phyloP scores from a whole-genome alignment of 2,888 invertebrate genomes.

The Mesochorus sp. region DNA sequence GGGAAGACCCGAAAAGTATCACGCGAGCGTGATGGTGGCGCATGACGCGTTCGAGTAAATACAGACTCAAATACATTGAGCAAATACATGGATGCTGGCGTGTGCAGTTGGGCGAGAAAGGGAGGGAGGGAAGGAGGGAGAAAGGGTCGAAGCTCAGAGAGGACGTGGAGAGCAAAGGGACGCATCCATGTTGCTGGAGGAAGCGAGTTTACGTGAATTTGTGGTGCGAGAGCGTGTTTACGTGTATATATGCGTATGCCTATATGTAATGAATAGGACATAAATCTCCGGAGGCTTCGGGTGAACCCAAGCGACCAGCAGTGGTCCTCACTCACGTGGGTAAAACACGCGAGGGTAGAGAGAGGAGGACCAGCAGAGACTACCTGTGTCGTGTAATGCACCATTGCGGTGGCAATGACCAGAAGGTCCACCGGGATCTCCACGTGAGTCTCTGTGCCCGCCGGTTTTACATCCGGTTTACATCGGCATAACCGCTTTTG shows the following conservation, averaged over 20 bases:
- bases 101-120: not conserved
- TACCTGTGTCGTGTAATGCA: not conserved
- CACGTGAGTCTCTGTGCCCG: not conserved
- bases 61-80: constrained; percentile 22
- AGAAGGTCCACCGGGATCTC: constrained; percentile 31
- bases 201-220: constrained; percentile 66
- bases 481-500: too few species aligned
- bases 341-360: too few species aligned
- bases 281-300: constrained; percentile 75
- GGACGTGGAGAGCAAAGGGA: constrained; percentile 10
- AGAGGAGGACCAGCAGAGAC: not conserved
- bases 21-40: constrained; percentile 41
- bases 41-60: constrained; percentile 30
- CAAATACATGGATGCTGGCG: not conserved
- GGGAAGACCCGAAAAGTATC: constrained; percentile 21
- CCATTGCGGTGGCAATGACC: constrained; percentile 35
- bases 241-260: constrained; percentile 61
- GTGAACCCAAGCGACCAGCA: constrained; percentile 51
- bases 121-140: not conserved
- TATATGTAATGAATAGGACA: constrained; percentile 78
- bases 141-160: constrained; percentile 12
- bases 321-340: constrained; percentile 61
- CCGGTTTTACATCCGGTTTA: constrained; percentile 38
- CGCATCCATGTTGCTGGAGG: constrained; percentile 1
- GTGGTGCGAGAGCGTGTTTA: constrained; percentile 62